phyloP scores from a whole-genome alignment of 2,888 invertebrate species.

The Metellina segmentata region DNA sequence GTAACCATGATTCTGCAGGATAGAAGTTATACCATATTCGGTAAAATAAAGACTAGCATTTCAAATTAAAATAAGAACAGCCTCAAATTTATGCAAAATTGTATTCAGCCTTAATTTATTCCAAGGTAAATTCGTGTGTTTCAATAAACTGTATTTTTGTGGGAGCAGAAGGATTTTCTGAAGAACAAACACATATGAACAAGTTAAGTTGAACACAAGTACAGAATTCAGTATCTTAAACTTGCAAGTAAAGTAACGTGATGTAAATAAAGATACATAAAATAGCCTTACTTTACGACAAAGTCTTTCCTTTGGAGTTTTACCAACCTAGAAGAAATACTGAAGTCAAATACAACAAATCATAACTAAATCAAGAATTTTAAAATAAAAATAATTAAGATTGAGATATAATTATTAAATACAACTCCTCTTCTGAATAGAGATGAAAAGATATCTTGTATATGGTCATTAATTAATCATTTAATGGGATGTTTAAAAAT shows the following conservation, averaged over 20 bases:
- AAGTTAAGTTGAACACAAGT: too few species aligned
- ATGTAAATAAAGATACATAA: not conserved
- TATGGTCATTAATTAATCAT: too few species aligned
- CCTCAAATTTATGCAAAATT: too few species aligned
- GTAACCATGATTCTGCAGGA: too few species aligned
- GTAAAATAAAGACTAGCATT: too few species aligned
- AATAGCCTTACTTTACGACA: conserved; percentile 84
- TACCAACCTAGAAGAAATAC: conserved; percentile 82
- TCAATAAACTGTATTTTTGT: not conserved
- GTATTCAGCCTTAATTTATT: too few species aligned
- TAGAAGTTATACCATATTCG: too few species aligned
- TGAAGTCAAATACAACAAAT: not conserved
- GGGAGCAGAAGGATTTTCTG: not conserved
- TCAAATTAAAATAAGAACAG: too few species aligned
- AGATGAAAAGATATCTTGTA: not conserved
- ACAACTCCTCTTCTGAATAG: not conserved
- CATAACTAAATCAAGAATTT: not conserved
- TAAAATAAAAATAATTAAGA: not conserved
- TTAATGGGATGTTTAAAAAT: too few species aligned
- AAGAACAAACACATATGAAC: not conserved
- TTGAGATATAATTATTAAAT: not conserved
- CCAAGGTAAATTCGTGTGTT: too few species aligned
- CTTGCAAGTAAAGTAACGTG: too few species aligned
- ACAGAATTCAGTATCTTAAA: too few species aligned
- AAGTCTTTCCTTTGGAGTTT: conserved; percentile 91